Evolutionary conservation across 1,140 invertebrate genomes (phyloP).

Genomic region (Drosophila parvula): DNA sequence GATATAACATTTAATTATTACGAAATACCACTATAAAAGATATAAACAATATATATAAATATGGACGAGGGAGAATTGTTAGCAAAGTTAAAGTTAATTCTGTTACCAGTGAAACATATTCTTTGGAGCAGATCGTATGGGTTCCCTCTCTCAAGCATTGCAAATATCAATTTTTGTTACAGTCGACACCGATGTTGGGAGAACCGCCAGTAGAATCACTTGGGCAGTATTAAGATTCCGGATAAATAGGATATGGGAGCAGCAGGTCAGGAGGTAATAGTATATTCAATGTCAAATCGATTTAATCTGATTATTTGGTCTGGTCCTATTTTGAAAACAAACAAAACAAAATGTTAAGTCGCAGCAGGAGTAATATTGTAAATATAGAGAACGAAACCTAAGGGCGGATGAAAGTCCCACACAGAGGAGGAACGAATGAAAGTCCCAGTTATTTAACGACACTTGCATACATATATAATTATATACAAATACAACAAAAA

Average conservation of each 20-base stretch:
- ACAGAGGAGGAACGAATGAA: slow-evolving; percentile 50
- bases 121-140: slow-evolving; percentile 59
- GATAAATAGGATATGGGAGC: slow-evolving; percentile 1
- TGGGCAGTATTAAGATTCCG: slow-evolving; percentile 50
- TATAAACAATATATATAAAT: slow-evolving; percentile 44
- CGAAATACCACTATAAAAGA: slow-evolving; percentile 58
- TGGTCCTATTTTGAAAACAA: slow-evolving; percentile 18
- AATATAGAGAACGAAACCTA: slow-evolving; percentile 54
- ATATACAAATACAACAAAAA: slow-evolving; percentile 50
- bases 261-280: slow-evolving; percentile 14
- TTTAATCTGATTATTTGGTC: slow-evolving; percentile 25
- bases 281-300: slow-evolving; percentile 22
- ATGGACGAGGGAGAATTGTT: slow-evolving; percentile 59
- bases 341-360: slow-evolving; percentile 55
- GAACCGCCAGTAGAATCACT: slow-evolving; percentile 37
- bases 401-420: slow-evolving; percentile 82
- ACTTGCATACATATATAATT: slow-evolving; percentile 50
- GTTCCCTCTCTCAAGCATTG: slow-evolving; percentile 47
- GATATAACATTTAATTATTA: slow-evolving; percentile 73
- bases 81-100: slow-evolving; percentile 80
- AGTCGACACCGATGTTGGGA: slow-evolving; percentile 22
- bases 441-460: slow-evolving; percentile 63
- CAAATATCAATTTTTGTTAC: slow-evolving; percentile 25
- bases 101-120: slow-evolving; percentile 80
- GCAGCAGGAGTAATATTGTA: slow-evolving; percentile 51